Percentiles rank a stretch among this genome's conserved stretches.
These are phyloP conservation scores for Ariolimax columbianus DNA, from an alignment of 2,888 invertebrate genomes.

Conservation along the genomic window DNA sequence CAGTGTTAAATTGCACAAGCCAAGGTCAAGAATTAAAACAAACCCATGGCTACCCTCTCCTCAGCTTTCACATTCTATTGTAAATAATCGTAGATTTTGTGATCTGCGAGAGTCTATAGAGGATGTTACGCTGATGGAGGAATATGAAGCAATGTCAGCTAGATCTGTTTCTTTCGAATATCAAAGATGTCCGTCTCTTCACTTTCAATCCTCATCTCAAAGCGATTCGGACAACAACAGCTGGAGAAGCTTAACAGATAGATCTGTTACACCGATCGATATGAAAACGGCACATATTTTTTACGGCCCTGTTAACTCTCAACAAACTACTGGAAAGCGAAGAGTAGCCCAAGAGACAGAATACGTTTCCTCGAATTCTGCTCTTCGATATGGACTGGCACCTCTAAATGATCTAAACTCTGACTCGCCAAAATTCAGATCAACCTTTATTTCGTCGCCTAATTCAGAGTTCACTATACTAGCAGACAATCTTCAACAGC, in stretches of 20 bases:
- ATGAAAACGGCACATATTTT: not conserved
- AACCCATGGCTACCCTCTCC: slow-evolving; percentile 74
- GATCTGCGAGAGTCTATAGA: slow-evolving; percentile 12
- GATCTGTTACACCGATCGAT: slow-evolving; percentile 29
- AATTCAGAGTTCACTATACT: slow-evolving; percentile 41
- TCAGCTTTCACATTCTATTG: slow-evolving; percentile 54
- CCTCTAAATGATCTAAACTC: slow-evolving; percentile 39
- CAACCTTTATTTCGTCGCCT: not conserved
- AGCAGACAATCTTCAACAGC: slow-evolving; percentile 53
- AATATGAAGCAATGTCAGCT: not conserved
- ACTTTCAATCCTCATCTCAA: not conserved
- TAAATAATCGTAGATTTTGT: not conserved
- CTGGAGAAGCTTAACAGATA: not conserved
- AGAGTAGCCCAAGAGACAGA: not conserved
- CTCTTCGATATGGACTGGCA: not conserved
- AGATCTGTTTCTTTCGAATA: slow-evolving; percentile 37
- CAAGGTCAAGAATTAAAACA: slow-evolving; percentile 69
- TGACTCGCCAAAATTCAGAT: not conserved
- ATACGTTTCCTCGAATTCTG: not conserved
- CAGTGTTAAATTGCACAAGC: slow-evolving; percentile 1
- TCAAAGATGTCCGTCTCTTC: not conserved
- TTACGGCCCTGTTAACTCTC: not conserved
- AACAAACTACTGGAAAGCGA: not conserved
- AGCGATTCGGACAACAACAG: not conserved
- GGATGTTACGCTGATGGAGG: slow-evolving; percentile 4